Percentiles rank a stretch among this genome's conserved stretches.
phyloP scores from a whole-genome alignment of 2,113 vertebrate genomes.

The Hiodon alosoides region DNA sequence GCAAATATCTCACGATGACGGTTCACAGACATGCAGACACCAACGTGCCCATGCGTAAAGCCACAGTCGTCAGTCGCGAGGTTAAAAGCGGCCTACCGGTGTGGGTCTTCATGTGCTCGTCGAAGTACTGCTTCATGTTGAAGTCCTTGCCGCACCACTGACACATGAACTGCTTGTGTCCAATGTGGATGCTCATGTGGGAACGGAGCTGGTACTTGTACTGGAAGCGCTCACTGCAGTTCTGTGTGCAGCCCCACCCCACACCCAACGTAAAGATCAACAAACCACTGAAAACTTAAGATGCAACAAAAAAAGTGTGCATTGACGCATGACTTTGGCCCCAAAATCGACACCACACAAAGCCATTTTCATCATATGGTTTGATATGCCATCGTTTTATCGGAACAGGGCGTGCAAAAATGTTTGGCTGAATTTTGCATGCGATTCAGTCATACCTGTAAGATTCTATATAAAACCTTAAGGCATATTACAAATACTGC shows the following conservation, averaged over 20 bases:
- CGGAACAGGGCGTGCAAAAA: neutral
- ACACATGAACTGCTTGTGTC: conserved; percentile 79
- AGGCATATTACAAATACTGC: no score
- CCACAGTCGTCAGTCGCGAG: no score
- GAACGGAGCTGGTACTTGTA: conserved; percentile 77
- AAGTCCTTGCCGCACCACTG: conserved; percentile 78
- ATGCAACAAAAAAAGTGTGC: neutral
- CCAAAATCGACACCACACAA: no score
- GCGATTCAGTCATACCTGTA: no score
- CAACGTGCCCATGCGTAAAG: neutral
- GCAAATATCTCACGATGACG: no score
- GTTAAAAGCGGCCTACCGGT: conserved; percentile 60
- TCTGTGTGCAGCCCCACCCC: conserved; percentile 41
- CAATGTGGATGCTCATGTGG: conserved; percentile 76
- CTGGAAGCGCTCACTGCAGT: conserved; percentile 80
- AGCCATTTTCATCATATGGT: no score
- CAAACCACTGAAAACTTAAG: neutral
- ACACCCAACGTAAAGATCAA: neutral
- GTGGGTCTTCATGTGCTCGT: conserved; percentile 75
- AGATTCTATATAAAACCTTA: no score
- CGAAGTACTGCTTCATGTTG: conserved; percentile 79
- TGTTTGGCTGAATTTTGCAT: no score
- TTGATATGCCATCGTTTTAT: no score
- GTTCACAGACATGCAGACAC: neutral
- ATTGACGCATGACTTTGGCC: neutral